Evolutionary conservation across 2,888 invertebrate species (phyloP).

Genomic region (Limenitis arthemis): DNA sequence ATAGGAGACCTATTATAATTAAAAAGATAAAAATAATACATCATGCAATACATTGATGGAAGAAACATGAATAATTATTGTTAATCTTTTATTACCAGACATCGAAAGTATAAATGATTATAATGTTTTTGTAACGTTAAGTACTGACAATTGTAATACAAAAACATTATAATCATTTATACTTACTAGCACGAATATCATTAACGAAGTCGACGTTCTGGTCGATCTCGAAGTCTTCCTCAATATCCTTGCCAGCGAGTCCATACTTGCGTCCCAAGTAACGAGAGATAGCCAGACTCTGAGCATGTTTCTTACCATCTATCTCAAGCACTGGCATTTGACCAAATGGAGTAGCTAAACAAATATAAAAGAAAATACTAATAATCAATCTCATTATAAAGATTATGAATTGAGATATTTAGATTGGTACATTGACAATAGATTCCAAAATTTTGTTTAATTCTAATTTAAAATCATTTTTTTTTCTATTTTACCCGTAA

Average conservation of each 20-base stretch:
- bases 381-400: too few species aligned
- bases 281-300: conserved; percentile 73
- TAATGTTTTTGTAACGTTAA: too few species aligned
- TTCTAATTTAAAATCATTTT: neutral
- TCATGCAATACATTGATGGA: too few species aligned
- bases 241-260: conserved; percentile 66
- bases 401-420: too few species aligned
- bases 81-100: too few species aligned
- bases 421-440: neutral
- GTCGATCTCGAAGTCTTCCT: conserved; percentile 75
- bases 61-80: too few species aligned
- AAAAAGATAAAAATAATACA: too few species aligned
- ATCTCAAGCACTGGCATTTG: conserved; percentile 75
- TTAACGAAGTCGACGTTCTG: conserved; percentile 72
- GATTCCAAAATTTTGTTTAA: conserved; percentile 67
- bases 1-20: too few species aligned
- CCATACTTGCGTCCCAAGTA: conserved; percentile 75
- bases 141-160: too few species aligned
- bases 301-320: conserved; percentile 73
- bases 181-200: conserved; percentile 72
- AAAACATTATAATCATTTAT: conserved; percentile 33
- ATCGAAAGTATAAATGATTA: too few species aligned
- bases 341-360: conserved; percentile 71
- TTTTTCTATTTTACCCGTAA: too few species aligned
- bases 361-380: neutral